phyloP scores from a whole-genome alignment of 2,113 vertebrate genomes.

The Vanacampus margaritifer region DNA sequence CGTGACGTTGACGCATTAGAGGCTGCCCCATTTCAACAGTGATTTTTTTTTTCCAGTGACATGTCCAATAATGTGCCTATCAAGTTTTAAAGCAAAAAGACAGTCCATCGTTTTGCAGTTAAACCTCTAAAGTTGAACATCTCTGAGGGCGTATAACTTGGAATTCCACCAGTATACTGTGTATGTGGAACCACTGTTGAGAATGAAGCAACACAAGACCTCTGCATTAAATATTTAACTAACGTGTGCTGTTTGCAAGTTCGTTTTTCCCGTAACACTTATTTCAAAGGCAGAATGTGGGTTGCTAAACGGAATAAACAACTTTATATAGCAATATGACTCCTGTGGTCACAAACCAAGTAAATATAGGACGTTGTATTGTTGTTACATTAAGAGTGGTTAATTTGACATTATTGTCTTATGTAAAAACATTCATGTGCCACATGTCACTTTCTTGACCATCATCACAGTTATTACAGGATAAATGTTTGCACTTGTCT shows the following conservation, averaged over 20 bases:
- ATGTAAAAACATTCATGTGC: too few species aligned
- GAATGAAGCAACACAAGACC: too few species aligned
- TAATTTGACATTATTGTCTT: background rate
- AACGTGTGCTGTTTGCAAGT: background rate
- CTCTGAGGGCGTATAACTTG: background rate
- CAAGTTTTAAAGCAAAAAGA: background rate
- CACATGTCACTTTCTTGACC: too few species aligned
- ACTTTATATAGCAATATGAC: too few species aligned
- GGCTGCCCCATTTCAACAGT: background rate
- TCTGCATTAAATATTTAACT: background rate
- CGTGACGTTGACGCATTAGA: background rate
- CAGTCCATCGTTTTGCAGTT: background rate
- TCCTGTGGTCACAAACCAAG: too few species aligned
- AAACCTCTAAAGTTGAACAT: background rate
- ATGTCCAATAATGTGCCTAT: background rate
- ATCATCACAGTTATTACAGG: too few species aligned
- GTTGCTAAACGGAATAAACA: background rate
- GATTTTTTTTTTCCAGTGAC: background rate
- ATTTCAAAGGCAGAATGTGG: background rate
- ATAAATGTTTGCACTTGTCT: too few species aligned
- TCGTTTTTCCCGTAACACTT: background rate
- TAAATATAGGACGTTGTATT: too few species aligned
- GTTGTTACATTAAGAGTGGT: too few species aligned
- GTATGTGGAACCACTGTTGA: too few species aligned
- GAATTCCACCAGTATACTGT: background rate